Evolutionary conservation across 2,888 invertebrate species (phyloP), one percentile per base, ranked within the genome.

Genomic region (Reticulitermes lucifugus): DNA sequence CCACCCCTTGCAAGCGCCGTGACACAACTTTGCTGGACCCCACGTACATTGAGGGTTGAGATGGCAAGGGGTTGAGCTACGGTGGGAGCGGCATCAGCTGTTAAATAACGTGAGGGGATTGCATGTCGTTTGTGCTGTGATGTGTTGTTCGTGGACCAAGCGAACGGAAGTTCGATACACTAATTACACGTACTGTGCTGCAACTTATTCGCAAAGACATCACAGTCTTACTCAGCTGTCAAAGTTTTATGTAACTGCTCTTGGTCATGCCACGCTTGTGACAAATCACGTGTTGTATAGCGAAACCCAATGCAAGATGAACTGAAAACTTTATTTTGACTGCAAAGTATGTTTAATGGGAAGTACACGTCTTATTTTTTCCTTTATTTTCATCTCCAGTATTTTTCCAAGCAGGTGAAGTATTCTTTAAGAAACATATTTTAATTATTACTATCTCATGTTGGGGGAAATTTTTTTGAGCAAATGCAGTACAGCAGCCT

Each of bases 31-130:
- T 65, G 12, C n/a, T 25, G 65, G 65, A 65, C 65, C 65, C 65
- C 65, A 65, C 25, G 25, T 65, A 65, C 6, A 25, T n/a, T 25
- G 65, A 25, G n/a, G 65, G 65, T n/a, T n/a, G 65, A 65, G 65
- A 25, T 65, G 41, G 73, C 41, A 73, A 60, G 60, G 80, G 80
- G 80, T 80, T 80, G 80, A 80, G 21, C 80, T 22, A 60, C 29
- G 55, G 35, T 55, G 55, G 80, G 80, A 60, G 60, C 22, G 22
- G 22, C 21, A 60, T 60, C 80, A 80, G 80, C 80, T 80, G 80
- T 35, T 79, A 25, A 43, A 79, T 79, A 51, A 79, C 79, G 55
- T 29, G 60, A 80, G 60, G 60, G 80, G 29, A 80, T 80, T 21
- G 60, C 80, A 60, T 80, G 80, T 80, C 80, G 73, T 70, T 70